Base-by-base conservation (phyloP, 2,797 vertebrate species). In the Poecilia gillii region DNA sequence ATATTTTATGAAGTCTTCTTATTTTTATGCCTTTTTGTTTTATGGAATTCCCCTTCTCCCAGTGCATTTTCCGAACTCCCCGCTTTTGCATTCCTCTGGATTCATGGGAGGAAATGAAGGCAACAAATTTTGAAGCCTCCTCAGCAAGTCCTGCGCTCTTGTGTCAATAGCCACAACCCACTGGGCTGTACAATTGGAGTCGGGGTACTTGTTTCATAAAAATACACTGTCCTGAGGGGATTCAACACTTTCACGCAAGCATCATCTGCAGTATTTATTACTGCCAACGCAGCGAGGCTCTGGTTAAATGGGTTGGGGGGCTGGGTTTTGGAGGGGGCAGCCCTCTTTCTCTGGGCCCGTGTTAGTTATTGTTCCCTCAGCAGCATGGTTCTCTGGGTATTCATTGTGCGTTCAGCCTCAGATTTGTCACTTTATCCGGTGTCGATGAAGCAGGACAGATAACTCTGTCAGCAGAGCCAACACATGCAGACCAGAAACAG, bases 211-310 rank as follows among this genome's bases (percentile, higher is more conserved):
- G 84, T 86, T 77, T 76, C 18, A 23, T 79, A 72, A 18, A 85
- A 85, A 88, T 16, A 36, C 5, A 84, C 71, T 82, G 83, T 91
- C 91, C 93, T 85, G 31, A 0, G 88, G 89, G 90, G 81, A 88
- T 87, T 89, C 79, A 76, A 51, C 53, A 72, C 84, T 86, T 86
- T 72, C 83, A 89, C 79, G 84, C 75, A 73, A 84, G 89, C n/a
- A 81, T 92, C 85, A 81, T 92, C 84, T 87, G 85, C 82, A 90
- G 79, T 82, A 80, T 93, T 91, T 87, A 91, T 94, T 91, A 90
- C 76, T 91, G 90, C 84, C 89, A 82, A 84, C 79, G 16, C 89
- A 88, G 92, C 88, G 8, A 75, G 75, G 73, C 74, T 87, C 72
- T 83, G 80, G 80, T 85, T 88, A 89, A 86, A 87, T 77, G 76